A percentile compares a stretch with the other conserved stretches of the same genome.
phyloP scores from a whole-genome alignment of 2,888 invertebrate genomes.

The Lochmaea capreae region DNA sequence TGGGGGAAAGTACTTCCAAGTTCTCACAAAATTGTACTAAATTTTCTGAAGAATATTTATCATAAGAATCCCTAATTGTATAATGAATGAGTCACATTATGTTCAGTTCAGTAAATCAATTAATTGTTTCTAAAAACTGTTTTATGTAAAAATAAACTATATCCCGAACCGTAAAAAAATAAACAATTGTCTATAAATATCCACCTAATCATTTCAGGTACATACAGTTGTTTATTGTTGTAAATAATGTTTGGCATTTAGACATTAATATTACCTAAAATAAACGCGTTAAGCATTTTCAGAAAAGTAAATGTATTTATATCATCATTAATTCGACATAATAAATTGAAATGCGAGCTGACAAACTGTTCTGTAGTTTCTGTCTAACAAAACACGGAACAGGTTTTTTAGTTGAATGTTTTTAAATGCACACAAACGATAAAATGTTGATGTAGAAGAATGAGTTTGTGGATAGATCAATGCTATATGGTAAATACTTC shows the following conservation, averaged over 20 bases:
- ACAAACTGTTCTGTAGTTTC: slow-evolving; percentile 24
- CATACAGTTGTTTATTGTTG: neutral
- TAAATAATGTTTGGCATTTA: slow-evolving; percentile 22
- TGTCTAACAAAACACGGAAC: slow-evolving; percentile 12
- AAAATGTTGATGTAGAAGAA: neutral
- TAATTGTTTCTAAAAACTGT: too few species aligned
- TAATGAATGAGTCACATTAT: too few species aligned
- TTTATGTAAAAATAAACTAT: too few species aligned
- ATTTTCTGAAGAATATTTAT: too few species aligned
- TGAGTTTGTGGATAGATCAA: too few species aligned
- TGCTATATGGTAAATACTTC: too few species aligned
- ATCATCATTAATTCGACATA: slow-evolving; percentile 23
- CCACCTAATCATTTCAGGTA: neutral
- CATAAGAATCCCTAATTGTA: too few species aligned
- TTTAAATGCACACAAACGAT: too few species aligned
- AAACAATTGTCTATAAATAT: neutral
- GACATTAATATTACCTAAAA: slow-evolving; percentile 17
- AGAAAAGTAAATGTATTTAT: slow-evolving; percentile 19
- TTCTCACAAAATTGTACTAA: too few species aligned
- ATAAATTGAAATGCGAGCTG: slow-evolving; percentile 38
- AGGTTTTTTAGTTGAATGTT: neutral
- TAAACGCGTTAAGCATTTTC: slow-evolving; percentile 26
- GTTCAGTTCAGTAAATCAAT: too few species aligned
- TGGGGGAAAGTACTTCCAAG: too few species aligned
- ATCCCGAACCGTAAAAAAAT: neutral